These are phyloP conservation scores for Eurytoma californica DNA, from an alignment of 2,888 invertebrate genomes.

Conservation along the genomic window DNA sequence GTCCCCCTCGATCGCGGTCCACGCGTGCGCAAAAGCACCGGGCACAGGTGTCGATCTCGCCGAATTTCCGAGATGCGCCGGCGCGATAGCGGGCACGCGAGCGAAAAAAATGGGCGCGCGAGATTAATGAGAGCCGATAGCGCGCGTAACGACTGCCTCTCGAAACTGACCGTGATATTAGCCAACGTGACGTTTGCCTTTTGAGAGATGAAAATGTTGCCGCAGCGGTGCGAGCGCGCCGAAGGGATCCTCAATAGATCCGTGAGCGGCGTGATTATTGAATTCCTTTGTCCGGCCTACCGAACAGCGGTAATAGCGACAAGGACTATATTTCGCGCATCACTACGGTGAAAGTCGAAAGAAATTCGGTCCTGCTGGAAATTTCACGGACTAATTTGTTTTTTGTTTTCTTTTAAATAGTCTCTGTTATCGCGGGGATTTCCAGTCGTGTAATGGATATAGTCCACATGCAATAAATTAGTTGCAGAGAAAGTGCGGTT, in stretches of 20 bases:
- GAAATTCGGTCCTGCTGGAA: background rate
- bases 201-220: too few relatives aligned
- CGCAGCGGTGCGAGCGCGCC: too few relatives aligned
- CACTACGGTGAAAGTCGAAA: background rate
- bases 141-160: background rate
- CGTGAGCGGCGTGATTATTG: too few relatives aligned
- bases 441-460: slow-evolving; percentile 14
- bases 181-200: too few relatives aligned
- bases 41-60: slow-evolving; percentile 10
- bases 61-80: slow-evolving; percentile 7
- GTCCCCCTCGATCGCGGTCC: background rate
- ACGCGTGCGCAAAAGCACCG: background rate
- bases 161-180: background rate
- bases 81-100: background rate
- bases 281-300: background rate
- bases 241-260: too few relatives aligned
- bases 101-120: slow-evolving; percentile 20
- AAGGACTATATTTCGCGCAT: background rate
- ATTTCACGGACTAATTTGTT: background rate
- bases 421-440: background rate
- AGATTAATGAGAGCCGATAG: slow-evolving; percentile 42
- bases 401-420: too few relatives aligned
- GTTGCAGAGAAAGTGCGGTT: slow-evolving; percentile 5
- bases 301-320: too few relatives aligned
- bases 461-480: slow-evolving; percentile 45